Evolutionary conservation across 64 coral and sea anemone species (phyloP).

Genomic region (Orbicella faveolata): DNA sequence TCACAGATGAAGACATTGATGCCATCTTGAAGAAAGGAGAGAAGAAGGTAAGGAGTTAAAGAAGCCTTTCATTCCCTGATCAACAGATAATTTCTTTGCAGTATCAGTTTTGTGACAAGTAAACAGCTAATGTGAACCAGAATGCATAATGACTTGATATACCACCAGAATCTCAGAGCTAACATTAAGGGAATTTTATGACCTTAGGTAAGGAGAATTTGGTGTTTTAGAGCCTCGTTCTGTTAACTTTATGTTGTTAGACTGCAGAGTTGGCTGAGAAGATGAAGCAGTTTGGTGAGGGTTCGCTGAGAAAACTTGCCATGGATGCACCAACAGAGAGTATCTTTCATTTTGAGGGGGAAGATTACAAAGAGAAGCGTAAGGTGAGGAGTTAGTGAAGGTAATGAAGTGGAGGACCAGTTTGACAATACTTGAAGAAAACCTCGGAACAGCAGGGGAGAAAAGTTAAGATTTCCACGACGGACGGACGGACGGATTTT

Average conservation of each 20-base stretch:
- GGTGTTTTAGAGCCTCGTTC: not conserved
- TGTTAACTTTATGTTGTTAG: conserved; percentile 7
- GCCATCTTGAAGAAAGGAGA: conserved; percentile 87
- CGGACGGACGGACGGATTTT: too few relatives aligned
- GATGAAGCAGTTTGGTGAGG: conserved; percentile 99
- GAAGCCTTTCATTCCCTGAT: too few relatives aligned
- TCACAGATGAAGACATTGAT: conserved; percentile 96
- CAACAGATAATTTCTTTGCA: too few relatives aligned
- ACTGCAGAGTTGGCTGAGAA: conserved; percentile 95
- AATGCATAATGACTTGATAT: too few relatives aligned
- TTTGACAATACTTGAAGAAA: too few relatives aligned
- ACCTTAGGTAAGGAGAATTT: not conserved
- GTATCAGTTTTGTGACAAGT: too few relatives aligned
- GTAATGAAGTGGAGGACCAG: not conserved
- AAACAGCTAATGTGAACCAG: too few relatives aligned
- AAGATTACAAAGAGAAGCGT: conserved; percentile 99
- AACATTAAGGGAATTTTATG: too few relatives aligned
- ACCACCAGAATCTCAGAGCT: too few relatives aligned
- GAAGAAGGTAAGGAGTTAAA: conserved; percentile 64
- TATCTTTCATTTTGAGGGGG: conserved; percentile 99
- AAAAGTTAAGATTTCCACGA: too few relatives aligned
- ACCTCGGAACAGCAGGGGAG: too few relatives aligned
- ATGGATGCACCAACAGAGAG: conserved; percentile 95
- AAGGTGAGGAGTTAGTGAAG: conserved; percentile 62
- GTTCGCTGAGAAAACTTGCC: conserved; percentile 87